Evolutionary conservation across 2,113 vertebrate species (phyloP).

Genomic region (Prolemur simus): DNA sequence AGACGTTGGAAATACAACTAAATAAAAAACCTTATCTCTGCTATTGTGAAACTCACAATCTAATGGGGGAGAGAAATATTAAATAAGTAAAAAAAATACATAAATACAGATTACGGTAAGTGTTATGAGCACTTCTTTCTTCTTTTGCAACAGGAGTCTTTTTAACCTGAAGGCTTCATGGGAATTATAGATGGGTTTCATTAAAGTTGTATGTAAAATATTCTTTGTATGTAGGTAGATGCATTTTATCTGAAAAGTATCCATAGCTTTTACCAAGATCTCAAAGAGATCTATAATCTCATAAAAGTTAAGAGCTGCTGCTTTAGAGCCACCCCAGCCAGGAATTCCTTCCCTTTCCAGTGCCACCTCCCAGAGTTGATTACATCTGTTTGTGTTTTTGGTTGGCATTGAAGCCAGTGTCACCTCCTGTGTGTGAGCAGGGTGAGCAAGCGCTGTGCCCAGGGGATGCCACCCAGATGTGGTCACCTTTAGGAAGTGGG

Average conservation of each 20-base stretch:
- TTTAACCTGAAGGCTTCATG: slow-evolving; percentile 2
- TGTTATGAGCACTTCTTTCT: not conserved
- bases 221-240: not conserved
- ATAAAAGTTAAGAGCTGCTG: not conserved
- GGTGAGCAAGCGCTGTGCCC: fast-evolving
- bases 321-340: not conserved
- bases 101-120: not conserved
- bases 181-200: not conserved
- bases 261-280: slow-evolving; percentile 22
- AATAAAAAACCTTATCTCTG: not conserved
- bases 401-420: not conserved
- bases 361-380: not conserved
- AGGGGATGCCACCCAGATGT: too few species aligned
- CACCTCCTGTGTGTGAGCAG: not conserved
- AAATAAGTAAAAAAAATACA: slow-evolving; percentile 36
- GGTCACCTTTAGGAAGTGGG: not conserved
- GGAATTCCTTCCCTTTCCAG: not conserved
- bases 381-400: slow-evolving; percentile 14
- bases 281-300: slow-evolving; percentile 30
- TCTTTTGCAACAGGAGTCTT: slow-evolving; percentile 27
- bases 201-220: slow-evolving; percentile 33
- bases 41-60: not conserved
- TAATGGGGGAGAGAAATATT: not conserved
- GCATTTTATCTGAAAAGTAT: not conserved
- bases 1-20: not conserved